Evolutionary conservation across 2,888 invertebrate genomes (phyloP).

Genomic region (Keiferia lycopersicella): DNA sequence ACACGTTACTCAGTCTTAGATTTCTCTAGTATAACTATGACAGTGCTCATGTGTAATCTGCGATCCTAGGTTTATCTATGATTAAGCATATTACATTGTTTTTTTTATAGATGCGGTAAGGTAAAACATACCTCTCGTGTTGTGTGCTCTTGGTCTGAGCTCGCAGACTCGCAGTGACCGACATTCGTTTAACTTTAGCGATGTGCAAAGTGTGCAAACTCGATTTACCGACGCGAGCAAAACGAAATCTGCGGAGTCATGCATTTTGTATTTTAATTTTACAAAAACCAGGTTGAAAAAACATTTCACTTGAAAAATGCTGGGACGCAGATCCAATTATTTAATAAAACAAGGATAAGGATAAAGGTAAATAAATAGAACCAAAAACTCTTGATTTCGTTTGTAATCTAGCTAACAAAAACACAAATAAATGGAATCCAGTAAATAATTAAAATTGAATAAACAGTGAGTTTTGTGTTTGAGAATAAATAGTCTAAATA

Average conservation of each 20-base stretch:
- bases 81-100: too few relatives aligned
- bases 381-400: background rate
- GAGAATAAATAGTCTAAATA: slow-evolving; percentile 45
- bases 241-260: background rate
- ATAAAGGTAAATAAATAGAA: background rate
- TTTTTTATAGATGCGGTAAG: too few relatives aligned
- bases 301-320: background rate
- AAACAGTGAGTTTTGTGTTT: slow-evolving; percentile 12
- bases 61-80: too few relatives aligned
- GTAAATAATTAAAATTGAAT: slow-evolving; percentile 10
- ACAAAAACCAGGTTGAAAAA: background rate
- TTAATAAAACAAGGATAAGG: background rate
- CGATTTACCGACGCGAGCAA: background rate
- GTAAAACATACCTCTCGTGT: background rate
- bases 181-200: background rate
- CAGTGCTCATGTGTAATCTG: too few relatives aligned
- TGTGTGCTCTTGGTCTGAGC: background rate
- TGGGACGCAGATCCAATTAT: background rate
- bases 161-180: background rate
- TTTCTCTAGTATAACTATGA: too few relatives aligned
- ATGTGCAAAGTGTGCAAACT: background rate
- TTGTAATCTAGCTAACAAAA: background rate
- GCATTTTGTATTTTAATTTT: background rate
- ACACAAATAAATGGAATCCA: background rate
- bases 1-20: too few relatives aligned